A percentile compares a stretch with the other conserved stretches of the same genome.
These are phyloP conservation scores for Rhagium mordax DNA, from an alignment of 2,888 invertebrate species.

Conservation along the genomic window DNA sequence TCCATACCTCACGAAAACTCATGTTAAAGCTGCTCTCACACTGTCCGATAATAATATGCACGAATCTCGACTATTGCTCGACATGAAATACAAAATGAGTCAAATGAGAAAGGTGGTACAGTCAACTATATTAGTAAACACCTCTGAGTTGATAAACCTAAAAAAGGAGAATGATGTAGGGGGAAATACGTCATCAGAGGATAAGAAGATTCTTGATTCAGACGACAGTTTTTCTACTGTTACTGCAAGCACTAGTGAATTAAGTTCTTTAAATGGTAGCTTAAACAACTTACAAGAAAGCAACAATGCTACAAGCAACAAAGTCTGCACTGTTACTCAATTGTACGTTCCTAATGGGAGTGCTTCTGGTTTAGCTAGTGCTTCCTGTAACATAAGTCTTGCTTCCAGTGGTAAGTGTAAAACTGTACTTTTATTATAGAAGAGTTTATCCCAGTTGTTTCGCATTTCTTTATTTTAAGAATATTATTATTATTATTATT, in stretches of 20 bases:
- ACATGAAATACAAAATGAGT: slow-evolving; percentile 36
- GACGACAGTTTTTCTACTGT: not conserved
- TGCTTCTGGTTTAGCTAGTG: not conserved
- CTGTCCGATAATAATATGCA: slow-evolving; percentile 44
- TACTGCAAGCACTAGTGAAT: not conserved
- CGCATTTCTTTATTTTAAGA: too few species aligned
- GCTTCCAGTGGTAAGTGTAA: not conserved
- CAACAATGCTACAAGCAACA: not conserved
- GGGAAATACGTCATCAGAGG: not conserved
- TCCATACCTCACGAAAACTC: slow-evolving; percentile 36
- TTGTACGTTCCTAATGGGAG: not conserved
- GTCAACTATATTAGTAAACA: not conserved
- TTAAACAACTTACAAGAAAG: not conserved
- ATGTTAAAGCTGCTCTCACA: slow-evolving; percentile 38
- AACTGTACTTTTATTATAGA: not conserved
- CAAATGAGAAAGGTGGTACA: not conserved
- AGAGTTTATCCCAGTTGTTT: not conserved
- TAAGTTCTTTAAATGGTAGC: not conserved
- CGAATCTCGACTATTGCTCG: slow-evolving; percentile 41
- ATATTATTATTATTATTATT: too few species aligned
- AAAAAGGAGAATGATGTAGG: not conserved
- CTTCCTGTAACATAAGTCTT: not conserved
- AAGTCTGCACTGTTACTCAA: not conserved
- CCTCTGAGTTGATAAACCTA: not conserved
- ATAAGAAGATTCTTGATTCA: not conserved